These are phyloP conservation scores for Ectemnius cavifrons DNA, from an alignment of 2,888 invertebrate species.

Conservation along the genomic window DNA sequence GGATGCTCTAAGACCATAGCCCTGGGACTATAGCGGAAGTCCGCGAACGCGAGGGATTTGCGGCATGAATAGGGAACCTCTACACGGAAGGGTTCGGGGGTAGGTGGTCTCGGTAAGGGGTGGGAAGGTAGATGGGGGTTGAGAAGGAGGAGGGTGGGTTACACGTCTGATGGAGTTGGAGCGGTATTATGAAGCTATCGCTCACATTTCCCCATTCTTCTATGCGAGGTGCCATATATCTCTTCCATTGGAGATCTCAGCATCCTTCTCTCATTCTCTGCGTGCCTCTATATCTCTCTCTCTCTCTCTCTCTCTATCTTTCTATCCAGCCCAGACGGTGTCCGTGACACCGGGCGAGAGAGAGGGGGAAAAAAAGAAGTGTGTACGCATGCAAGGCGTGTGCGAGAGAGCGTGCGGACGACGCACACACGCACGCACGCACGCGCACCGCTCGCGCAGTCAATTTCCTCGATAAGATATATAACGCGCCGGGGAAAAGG, in stretches of 20 bases:
- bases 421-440: slow-evolving; percentile 36
- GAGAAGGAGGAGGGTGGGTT: not conserved
- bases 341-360: not conserved
- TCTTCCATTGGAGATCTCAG: too few species aligned
- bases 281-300: slow-evolving; percentile 8
- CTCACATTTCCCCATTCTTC: too few species aligned
- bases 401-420: slow-evolving; percentile 10
- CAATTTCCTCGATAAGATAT: slow-evolving; percentile 27
- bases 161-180: not conserved
- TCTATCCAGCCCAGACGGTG: not conserved
- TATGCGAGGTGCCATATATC: too few species aligned
- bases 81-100: slow-evolving; percentile 1
- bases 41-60: slow-evolving; percentile 6
- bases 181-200: not conserved
- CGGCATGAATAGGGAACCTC: too few species aligned
- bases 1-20: too few species aligned
- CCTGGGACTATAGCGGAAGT: too few species aligned
- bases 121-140: not conserved
- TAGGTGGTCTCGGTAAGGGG: not conserved
- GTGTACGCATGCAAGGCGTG: not conserved
- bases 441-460: slow-evolving; percentile 39
- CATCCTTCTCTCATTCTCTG: too few species aligned
- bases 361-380: not conserved
- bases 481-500: not conserved
- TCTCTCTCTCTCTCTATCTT: not conserved